Base-by-base conservation (phyloP, 2,113 vertebrate species). In the Salvelinus sp. region DNA sequence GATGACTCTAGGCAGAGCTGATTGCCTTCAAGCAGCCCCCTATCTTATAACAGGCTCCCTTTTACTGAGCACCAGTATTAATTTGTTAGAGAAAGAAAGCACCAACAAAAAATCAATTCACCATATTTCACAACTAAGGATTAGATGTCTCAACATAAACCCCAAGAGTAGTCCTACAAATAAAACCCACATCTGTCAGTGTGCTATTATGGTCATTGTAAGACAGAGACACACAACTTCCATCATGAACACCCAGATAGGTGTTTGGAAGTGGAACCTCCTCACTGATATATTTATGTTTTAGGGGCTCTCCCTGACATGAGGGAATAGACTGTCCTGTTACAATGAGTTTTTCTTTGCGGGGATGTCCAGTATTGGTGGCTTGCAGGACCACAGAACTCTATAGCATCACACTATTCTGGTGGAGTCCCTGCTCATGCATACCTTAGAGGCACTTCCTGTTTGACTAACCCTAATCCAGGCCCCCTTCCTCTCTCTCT, bases 1-100 rank as follows among this genome's bases (percentile, higher is more conserved):
- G 83, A 84, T 84, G 83, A 84, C 82, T 70, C 30, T 28, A 22
- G 57, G 6, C 30, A 16, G 38, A 23, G 44, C 38, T 28, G 22
- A 23, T 48, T 6, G 48, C 58, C 57, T 23, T 47, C 18, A 58
- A 33, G 66, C 3, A 48, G 66, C 6, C 30, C 28, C 28, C 10
- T 30, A 30, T 66, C 64, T 30, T 30, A 30, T 66, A 30, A 57
- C 54, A 5, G 54, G 16, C 54, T 57, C 3, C 14, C 6, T 68
- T 38, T 38, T 20, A 68, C 66, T 33, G 27, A 68, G 28, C 66
- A 33, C 16, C 14, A 38, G 50, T n/a, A 68, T 7, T 68, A 3
- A 33, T 68, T 33, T 28, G 28, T 18, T 30, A 16, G 5, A 38
- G 12, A 68, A 68, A 44, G 63, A 68, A 38, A 16, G 25, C 13